Evolutionary conservation across 2,113 vertebrate genomes (phyloP).

Genomic region (Dinomys branickii): DNA sequence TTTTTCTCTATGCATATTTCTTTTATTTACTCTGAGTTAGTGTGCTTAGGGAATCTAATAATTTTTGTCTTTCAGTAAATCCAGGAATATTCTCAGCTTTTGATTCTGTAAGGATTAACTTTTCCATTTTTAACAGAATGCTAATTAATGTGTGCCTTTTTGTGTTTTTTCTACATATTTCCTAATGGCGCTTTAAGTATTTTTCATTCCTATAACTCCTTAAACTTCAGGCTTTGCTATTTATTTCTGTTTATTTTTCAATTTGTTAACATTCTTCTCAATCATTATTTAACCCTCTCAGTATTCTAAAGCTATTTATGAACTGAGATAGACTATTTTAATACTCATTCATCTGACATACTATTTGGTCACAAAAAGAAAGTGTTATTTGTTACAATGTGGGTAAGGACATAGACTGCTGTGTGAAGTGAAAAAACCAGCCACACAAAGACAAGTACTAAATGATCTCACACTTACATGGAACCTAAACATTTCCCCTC

Average conservation of each 20-base stretch:
- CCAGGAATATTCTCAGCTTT: not conserved
- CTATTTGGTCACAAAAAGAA: not conserved
- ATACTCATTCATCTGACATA: not conserved
- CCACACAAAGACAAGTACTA: not conserved
- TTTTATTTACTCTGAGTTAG: not conserved
- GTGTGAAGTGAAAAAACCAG: not conserved
- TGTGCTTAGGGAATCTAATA: not conserved
- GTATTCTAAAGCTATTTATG: too few relatives aligned
- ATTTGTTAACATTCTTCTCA: slow-evolving; percentile 14
- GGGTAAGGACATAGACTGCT: not conserved
- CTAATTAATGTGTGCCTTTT: not conserved
- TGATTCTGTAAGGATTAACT: not conserved
- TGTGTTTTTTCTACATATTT: not conserved
- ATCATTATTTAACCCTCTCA: not conserved
- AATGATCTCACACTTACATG: not conserved
- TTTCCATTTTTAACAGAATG: not conserved
- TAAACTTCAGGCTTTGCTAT: not conserved
- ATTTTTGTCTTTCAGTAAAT: not conserved
- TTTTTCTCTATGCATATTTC: not conserved
- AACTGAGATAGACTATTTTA: not conserved
- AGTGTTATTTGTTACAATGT: not conserved
- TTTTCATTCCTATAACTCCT: not conserved
- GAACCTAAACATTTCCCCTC: not conserved
- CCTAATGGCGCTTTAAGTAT: not conserved
- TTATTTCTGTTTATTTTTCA: slow-evolving; percentile 27